Conservation (phyloP, 2,888 invertebrate species). For the Drosophila paranaensis region DNA sequence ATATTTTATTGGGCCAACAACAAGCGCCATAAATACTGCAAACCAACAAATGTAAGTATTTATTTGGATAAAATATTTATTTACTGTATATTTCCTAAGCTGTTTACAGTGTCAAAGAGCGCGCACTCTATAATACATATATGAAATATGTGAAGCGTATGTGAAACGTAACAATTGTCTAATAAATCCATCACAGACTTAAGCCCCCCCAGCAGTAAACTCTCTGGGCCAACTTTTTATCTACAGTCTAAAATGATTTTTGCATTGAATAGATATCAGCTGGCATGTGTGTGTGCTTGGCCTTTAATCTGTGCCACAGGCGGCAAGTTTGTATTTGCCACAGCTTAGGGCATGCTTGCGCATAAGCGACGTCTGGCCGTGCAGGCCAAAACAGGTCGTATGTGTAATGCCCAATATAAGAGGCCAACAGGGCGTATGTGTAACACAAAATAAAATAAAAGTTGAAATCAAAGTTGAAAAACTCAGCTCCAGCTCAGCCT, state of each 20-base stretch:
- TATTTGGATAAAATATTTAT: neutral
- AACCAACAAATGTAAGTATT: constrained; percentile 22
- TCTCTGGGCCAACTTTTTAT: constrained; percentile 8
- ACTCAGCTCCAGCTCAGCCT: constrained; percentile 27
- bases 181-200: constrained; percentile 11
- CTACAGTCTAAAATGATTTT: constrained; percentile 9
- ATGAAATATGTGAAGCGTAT: neutral
- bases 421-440: constrained; percentile 23
- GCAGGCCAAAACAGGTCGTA: constrained; percentile 41
- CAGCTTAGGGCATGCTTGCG: constrained; percentile 35
- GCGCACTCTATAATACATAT: neutral
- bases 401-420: constrained; percentile 25
- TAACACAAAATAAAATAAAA: constrained; percentile 18
- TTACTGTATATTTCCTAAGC: neutral
- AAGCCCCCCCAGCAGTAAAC: neutral
- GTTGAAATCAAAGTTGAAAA: constrained; percentile 40
- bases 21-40: neutral
- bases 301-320: constrained; percentile 33
- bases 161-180: constrained; percentile 2
- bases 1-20: neutral
- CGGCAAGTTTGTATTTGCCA: constrained; percentile 37
- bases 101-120: neutral
- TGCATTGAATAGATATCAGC: constrained; percentile 7
- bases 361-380: constrained; percentile 18
- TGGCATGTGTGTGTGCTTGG: constrained; percentile 11